Evolutionary conservation across 2,888 invertebrate genomes (phyloP).

Genomic region (Leucophenga montana): DNA sequence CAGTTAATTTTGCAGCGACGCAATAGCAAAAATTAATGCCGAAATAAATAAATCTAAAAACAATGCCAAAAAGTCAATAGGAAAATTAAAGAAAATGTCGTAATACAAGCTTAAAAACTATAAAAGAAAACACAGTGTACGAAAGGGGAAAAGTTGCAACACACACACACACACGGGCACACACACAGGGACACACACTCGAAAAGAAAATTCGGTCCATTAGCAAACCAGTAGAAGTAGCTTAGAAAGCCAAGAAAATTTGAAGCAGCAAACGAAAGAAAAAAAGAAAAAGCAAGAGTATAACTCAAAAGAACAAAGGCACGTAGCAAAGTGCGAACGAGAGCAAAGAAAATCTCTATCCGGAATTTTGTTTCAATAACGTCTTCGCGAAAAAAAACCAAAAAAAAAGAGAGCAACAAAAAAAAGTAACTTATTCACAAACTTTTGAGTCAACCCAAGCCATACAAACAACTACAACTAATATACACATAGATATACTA

Average conservation of each 20-base stretch:
- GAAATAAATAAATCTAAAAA: background rate
- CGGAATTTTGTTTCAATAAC: slow-evolving; percentile 58
- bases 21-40: background rate
- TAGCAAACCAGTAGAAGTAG: background rate
- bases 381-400: slow-evolving; percentile 52
- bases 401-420: slow-evolving; percentile 23
- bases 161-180: background rate
- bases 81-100: slow-evolving; percentile 20
- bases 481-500: background rate
- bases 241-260: too few species aligned
- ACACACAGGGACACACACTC: background rate
- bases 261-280: too few species aligned
- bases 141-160: too few species aligned
- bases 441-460: slow-evolving; percentile 19
- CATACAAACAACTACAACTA: slow-evolving; percentile 10
- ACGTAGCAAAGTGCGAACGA: slow-evolving; percentile 30
- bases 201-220: slow-evolving; percentile 12
- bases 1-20: slow-evolving; percentile 45
- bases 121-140: background rate
- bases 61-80: slow-evolving; percentile 35
- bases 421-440: slow-evolving; percentile 16
- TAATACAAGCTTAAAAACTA: background rate
- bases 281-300: slow-evolving; percentile 27
- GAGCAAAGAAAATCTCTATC: slow-evolving; percentile 59
- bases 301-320: slow-evolving; percentile 51